Conservation (phyloP, 2,113 vertebrate species). For the Mionectes macconnelli region DNA sequence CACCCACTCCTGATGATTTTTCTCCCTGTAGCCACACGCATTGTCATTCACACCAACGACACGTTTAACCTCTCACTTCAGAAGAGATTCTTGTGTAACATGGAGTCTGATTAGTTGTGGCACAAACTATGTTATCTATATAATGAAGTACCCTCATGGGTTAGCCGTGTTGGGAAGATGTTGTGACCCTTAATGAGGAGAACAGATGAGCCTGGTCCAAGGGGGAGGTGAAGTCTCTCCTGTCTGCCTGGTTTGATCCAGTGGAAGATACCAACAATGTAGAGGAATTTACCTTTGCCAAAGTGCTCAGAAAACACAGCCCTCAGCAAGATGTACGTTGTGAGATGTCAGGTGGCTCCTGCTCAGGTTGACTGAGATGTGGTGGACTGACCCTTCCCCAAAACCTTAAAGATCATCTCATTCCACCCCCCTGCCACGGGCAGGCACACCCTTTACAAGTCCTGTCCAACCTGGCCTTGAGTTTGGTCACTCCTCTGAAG, state of each 20-base stretch:
- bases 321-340: fast-evolving
- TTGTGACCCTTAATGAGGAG: constrained; percentile 22
- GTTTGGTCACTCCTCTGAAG: not conserved
- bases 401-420: not conserved
- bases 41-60: not conserved
- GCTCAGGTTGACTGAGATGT: fast-evolving
- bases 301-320: not conserved
- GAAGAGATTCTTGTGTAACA: not conserved
- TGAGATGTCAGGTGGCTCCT: fast-evolving
- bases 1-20: not conserved
- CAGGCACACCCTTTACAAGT: not conserved
- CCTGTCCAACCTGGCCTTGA: not conserved
- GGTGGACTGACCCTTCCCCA: not conserved
- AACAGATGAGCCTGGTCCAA: not conserved
- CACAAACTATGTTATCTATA: constrained; percentile 13
- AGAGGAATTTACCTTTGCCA: not conserved
- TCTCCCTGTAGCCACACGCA: not conserved
- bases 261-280: not conserved
- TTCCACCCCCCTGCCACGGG: not conserved
- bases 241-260: not conserved
- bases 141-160: constrained; percentile 56
- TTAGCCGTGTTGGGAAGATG: not conserved
- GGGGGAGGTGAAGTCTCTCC: not conserved
- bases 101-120: constrained; percentile 44
- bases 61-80: not conserved